phyloP scores from a whole-genome alignment of 2,113 vertebrate species.

The Tragelaphus scriptus region DNA sequence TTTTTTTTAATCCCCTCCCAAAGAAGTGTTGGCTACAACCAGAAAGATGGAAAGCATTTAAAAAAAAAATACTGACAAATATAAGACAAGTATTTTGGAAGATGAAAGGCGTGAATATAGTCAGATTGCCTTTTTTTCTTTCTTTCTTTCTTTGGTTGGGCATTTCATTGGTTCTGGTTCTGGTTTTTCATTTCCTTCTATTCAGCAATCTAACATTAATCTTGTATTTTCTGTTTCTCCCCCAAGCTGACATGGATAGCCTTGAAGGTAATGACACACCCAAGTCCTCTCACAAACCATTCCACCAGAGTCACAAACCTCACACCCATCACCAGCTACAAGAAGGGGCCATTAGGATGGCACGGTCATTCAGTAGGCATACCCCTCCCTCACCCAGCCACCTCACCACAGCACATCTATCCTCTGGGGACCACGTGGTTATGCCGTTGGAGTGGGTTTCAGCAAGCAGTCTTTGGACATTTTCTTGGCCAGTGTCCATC shows the following conservation, averaged over 20 bases:
- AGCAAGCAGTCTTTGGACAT: not conserved
- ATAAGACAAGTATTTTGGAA: not conserved
- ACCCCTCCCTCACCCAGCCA: not conserved
- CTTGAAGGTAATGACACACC: conserved; percentile 95
- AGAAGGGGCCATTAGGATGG: conserved; percentile 3
- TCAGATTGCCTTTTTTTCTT: not conserved
- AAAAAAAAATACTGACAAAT: not conserved
- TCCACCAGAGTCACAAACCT: conserved; percentile 65
- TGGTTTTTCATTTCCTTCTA: conserved; percentile 49
- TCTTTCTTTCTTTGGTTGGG: conserved; percentile 40
- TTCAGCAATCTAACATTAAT: conserved; percentile 79
- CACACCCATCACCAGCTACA: conserved; percentile 42
- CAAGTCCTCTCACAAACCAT: conserved; percentile 70
- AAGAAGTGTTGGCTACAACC: not conserved
- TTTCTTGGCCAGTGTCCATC: not conserved
- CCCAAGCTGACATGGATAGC: conserved; percentile 99
- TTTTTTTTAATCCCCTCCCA: not conserved
- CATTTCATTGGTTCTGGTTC: conserved; percentile 42
- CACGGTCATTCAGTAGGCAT: not conserved
- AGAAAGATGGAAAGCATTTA: not conserved
- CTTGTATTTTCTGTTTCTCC: conserved; percentile 85
- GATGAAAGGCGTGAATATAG: not conserved
- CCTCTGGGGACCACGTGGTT: not conserved
- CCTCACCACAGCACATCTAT: not conserved
- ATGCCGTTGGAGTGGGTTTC: not conserved